These are phyloP conservation scores for Epinotia nisella DNA, from an alignment of 2,888 invertebrate species.

Conservation along the genomic window DNA sequence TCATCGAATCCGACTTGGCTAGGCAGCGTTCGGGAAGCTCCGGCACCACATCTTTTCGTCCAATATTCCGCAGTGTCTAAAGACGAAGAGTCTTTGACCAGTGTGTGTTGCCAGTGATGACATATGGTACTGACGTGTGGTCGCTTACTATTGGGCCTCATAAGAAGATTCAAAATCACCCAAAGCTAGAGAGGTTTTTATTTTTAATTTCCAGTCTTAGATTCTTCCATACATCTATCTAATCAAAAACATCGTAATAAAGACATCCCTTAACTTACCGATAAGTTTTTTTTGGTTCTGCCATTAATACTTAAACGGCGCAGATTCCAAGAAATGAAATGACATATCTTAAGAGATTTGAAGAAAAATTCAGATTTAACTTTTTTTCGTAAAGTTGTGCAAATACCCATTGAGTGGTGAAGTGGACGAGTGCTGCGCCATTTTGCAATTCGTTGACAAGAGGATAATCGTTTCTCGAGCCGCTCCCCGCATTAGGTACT, in stretches of 20 bases:
- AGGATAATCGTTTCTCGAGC: conserved; percentile 60
- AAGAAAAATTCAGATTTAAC: conserved; percentile 20
- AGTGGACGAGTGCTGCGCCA: conserved; percentile 54
- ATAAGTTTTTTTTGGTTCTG: background rate
- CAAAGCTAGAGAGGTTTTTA: no score
- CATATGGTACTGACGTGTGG: no score
- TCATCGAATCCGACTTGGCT: no score
- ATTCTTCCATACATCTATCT: background rate
- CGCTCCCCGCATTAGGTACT: conserved; percentile 14
- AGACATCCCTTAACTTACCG: background rate
- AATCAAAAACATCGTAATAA: background rate
- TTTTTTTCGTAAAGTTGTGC: conserved; percentile 56
- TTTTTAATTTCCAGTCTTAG: no score
- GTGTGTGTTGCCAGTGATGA: no score
- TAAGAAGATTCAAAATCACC: no score
- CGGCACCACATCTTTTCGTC: no score
- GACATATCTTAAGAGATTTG: background rate
- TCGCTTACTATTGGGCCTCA: no score
- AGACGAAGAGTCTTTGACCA: no score
- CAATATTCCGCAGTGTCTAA: no score
- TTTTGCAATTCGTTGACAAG: conserved; percentile 55
- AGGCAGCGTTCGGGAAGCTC: no score
- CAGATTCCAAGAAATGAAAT: background rate
- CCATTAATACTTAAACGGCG: no score
- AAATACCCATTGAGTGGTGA: conserved; percentile 64